Conservation (phyloP, 2,888 invertebrate genomes). For the Eurytoma californica region DNA sequence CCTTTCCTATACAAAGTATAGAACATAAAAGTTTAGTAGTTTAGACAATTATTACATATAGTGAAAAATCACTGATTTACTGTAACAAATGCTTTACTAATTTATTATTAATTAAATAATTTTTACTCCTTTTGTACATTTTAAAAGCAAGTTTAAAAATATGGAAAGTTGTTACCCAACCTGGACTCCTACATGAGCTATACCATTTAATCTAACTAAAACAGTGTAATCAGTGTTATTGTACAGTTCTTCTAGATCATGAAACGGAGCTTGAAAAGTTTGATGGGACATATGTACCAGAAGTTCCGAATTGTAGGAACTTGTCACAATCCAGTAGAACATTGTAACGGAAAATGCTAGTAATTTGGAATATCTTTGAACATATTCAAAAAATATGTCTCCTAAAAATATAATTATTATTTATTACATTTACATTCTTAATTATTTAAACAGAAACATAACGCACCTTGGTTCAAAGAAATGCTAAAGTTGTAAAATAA, state of each 20-base stretch:
- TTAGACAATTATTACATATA: neutral
- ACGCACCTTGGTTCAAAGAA: constrained; percentile 60
- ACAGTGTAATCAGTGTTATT: constrained; percentile 56
- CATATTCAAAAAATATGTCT: neutral
- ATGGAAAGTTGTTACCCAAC: no score
- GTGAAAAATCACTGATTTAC: neutral
- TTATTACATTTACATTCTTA: neutral
- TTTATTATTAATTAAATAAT: neutral
- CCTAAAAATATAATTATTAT: neutral
- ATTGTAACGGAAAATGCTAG: constrained; percentile 15
- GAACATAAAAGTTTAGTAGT: no score
- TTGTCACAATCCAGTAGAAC: constrained; percentile 56
- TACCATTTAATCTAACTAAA: constrained; percentile 50
- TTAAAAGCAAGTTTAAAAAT: neutral
- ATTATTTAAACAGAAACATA: neutral
- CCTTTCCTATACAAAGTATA: neutral
- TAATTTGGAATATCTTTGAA: neutral
- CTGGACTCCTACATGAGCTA: constrained; percentile 26
- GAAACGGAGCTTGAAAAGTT: constrained; percentile 57
- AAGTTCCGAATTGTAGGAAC: constrained; percentile 57
- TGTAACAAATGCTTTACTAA: no score
- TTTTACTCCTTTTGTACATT: neutral
- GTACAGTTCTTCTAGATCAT: constrained; percentile 51
- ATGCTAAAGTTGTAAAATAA: constrained; percentile 60
- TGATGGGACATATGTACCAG: constrained; percentile 55